These are phyloP conservation scores for Sula dactylatra DNA, from an alignment of 2,113 vertebrate genomes.

Conservation along the genomic window DNA sequence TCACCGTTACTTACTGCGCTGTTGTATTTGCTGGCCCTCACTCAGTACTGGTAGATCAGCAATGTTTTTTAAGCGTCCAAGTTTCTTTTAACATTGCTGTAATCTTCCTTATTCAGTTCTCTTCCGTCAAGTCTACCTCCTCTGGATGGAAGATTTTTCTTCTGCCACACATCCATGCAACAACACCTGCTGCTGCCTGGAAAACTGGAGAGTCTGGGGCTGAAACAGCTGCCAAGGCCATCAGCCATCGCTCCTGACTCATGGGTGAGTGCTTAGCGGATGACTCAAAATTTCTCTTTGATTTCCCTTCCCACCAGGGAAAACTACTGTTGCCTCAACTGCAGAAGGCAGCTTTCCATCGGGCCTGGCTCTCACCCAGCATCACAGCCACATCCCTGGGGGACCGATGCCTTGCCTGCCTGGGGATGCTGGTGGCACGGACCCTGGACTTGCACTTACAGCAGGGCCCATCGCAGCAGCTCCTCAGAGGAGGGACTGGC, in stretches of 20 bases:
- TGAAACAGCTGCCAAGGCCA: not conserved
- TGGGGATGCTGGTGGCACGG: rapidly evolving
- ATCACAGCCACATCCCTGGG: rapidly evolving
- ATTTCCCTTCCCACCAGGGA: not conserved
- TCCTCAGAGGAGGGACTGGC: not conserved
- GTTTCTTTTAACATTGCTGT: not conserved
- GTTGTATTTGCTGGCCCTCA: not conserved
- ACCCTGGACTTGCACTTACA: rapidly evolving
- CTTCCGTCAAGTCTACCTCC: not conserved
- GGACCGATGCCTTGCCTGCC: rapidly evolving
- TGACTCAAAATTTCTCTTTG: not conserved
- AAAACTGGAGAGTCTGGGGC: not conserved
- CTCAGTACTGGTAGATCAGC: not conserved
- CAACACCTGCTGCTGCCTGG: not conserved
- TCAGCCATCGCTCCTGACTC: not conserved
- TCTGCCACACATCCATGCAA: not conserved
- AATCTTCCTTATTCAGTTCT: not conserved
- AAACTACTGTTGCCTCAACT: not conserved
- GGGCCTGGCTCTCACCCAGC: not conserved
- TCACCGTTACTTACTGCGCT: not conserved
- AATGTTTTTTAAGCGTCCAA: not conserved
- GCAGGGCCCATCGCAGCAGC: rapidly evolving
- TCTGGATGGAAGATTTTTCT: not conserved
- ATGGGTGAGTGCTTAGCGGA: rapidly evolving
- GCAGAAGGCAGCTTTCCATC: not conserved